Evolutionary conservation across 1,140 invertebrate species (phyloP).

Genomic region (Cyclargus thomasi): DNA sequence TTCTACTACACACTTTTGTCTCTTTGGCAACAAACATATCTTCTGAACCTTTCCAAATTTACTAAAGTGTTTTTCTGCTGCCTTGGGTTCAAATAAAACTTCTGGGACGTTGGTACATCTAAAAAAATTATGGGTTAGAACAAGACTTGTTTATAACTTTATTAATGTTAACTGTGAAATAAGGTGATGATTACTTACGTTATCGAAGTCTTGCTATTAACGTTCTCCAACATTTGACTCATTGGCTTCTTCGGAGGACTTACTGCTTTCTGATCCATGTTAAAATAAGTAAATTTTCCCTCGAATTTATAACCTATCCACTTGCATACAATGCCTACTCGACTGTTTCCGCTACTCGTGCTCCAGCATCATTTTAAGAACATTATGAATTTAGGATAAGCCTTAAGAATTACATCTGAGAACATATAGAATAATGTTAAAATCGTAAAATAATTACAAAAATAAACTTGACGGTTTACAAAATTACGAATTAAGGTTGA

Average conservation of each 20-base stretch:
- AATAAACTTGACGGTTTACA: too few relatives aligned
- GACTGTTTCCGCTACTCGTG: not conserved
- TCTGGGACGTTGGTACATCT: conserved; percentile 81
- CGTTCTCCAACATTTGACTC: conserved; percentile 39
- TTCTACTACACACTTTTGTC: conserved; percentile 77
- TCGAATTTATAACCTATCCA: conserved; percentile 25
- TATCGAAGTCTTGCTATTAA: conserved; percentile 53
- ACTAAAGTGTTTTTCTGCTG: conserved; percentile 79
- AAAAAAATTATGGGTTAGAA: conserved; percentile 17
- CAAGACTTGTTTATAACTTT: not conserved
- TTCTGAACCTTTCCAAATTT: conserved; percentile 79
- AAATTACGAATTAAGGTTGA: too few relatives aligned
- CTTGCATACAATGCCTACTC: not conserved
- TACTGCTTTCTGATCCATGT: conserved; percentile 41
- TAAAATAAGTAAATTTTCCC: conserved; percentile 16
- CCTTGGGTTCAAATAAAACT: conserved; percentile 76
- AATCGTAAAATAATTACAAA: too few relatives aligned
- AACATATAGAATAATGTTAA: too few relatives aligned
- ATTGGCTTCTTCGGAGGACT: conserved; percentile 45
- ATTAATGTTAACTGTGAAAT: not conserved
- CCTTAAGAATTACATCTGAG: not conserved
- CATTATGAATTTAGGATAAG: not conserved
- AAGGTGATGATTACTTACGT: conserved; percentile 42
- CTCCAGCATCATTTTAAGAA: not conserved
- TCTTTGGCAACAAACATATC: conserved; percentile 78